These are phyloP conservation scores for Silurus aristotelis DNA, from an alignment of 2,797 vertebrate genomes.

Conservation along the genomic window DNA sequence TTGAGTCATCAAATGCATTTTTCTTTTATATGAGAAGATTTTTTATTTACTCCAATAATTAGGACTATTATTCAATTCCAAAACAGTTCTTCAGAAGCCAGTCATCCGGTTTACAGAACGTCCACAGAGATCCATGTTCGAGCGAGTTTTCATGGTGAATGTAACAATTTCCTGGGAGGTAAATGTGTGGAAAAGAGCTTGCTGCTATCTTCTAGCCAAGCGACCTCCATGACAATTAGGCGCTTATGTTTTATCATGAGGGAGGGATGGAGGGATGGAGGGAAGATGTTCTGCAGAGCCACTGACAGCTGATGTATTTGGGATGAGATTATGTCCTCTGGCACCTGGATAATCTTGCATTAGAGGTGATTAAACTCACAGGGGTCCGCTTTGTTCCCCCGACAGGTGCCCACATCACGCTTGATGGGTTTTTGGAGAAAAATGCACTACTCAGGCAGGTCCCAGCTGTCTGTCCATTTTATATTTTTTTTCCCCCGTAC, in stretches of 20 bases:
- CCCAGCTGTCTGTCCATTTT: slow-evolving; percentile 44
- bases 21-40: neutral
- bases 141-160: neutral
- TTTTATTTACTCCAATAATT: neutral
- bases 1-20: neutral
- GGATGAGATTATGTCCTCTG: slow-evolving; percentile 58
- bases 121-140: neutral
- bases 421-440: slow-evolving; percentile 60
- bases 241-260: slow-evolving; percentile 41
- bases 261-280: neutral
- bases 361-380: slow-evolving; percentile 64
- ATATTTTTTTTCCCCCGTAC: neutral
- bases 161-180: neutral
- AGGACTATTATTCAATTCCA: neutral
- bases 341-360: slow-evolving; percentile 64
- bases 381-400: slow-evolving; percentile 54
- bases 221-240: slow-evolving; percentile 53
- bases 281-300: slow-evolving; percentile 40
- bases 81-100: neutral
- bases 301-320: slow-evolving; percentile 56
- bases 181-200: slow-evolving; percentile 12
- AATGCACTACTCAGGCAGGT: slow-evolving; percentile 46
- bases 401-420: slow-evolving; percentile 64
- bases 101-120: neutral
- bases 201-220: slow-evolving; percentile 42